Conservation (phyloP, 2,113 vertebrate species). For the Myotis davidii region DNA sequence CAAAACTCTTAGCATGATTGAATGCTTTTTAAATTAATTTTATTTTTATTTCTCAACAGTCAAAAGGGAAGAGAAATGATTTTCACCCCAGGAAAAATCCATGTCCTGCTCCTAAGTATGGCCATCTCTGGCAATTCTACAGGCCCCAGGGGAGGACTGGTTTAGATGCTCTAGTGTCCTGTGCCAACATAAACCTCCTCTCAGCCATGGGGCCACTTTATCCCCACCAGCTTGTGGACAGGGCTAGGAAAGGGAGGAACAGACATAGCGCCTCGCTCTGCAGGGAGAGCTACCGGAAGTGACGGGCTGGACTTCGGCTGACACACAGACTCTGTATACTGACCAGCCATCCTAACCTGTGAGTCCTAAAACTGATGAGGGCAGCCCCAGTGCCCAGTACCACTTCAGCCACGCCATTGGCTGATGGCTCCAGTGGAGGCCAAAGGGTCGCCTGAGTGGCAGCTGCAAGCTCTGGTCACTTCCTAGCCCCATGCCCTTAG, state of each 20-base stretch:
- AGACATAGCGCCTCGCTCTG: neutral
- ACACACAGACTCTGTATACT: neutral
- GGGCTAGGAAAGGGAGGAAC: neutral
- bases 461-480: neutral
- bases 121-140: neutral
- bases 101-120: neutral
- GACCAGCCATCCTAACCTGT: neutral
- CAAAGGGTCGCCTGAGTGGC: neutral
- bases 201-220: neutral
- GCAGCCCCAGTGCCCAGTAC: too few relatives aligned
- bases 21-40: neutral
- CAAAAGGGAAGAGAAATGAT: neutral
- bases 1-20: neutral
- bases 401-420: neutral
- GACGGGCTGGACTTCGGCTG: neutral
- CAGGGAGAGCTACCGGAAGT: neutral
- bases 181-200: neutral
- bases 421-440: neutral
- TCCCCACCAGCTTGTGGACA: neutral
- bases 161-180: neutral
- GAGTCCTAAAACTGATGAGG: neutral
- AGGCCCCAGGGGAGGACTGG: neutral
- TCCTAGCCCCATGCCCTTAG: neutral
- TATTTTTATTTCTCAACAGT: constrained; percentile 31
- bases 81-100: neutral